These are phyloP conservation scores for Zaprionus kolodkinae DNA, from an alignment of 1,140 invertebrate species.

Conservation along the genomic window DNA sequence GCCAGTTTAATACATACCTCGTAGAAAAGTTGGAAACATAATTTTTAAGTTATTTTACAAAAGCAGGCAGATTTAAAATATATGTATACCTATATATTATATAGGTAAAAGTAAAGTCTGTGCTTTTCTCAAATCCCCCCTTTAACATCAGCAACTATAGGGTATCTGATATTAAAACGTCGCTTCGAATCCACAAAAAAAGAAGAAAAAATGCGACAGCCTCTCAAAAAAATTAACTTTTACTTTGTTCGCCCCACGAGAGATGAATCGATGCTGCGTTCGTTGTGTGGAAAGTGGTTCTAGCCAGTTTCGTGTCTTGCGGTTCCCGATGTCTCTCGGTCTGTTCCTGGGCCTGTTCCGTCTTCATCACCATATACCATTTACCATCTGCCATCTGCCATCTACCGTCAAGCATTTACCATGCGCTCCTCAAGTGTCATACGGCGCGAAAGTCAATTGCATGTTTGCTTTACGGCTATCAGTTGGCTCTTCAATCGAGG, in stretches of 20 bases:
- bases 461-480: constrained; percentile 43
- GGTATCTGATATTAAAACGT: constrained; percentile 41
- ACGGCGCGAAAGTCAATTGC: constrained; percentile 63
- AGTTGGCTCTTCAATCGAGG: constrained; percentile 1
- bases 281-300: constrained; percentile 65
- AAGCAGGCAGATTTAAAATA: no score
- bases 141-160: not conserved
- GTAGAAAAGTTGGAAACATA: not conserved
- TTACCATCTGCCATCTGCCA: constrained; percentile 6
- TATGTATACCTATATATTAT: no score
- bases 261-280: constrained; percentile 23
- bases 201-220: constrained; percentile 46
- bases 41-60: not conserved
- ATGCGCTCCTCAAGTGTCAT: constrained; percentile 59
- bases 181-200: constrained; percentile 12
- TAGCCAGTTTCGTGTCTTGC: constrained; percentile 53
- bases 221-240: constrained; percentile 57
- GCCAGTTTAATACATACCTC: not conserved
- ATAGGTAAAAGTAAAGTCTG: no score
- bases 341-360: constrained; percentile 44
- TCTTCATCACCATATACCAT: constrained; percentile 18
- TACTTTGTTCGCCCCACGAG: constrained; percentile 41
- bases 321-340: not conserved
- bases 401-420: constrained; percentile 4
- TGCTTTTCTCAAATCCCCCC: not conserved